Conservation (phyloP, 1,140 invertebrate genomes). For the Glomeris maerens region DNA sequence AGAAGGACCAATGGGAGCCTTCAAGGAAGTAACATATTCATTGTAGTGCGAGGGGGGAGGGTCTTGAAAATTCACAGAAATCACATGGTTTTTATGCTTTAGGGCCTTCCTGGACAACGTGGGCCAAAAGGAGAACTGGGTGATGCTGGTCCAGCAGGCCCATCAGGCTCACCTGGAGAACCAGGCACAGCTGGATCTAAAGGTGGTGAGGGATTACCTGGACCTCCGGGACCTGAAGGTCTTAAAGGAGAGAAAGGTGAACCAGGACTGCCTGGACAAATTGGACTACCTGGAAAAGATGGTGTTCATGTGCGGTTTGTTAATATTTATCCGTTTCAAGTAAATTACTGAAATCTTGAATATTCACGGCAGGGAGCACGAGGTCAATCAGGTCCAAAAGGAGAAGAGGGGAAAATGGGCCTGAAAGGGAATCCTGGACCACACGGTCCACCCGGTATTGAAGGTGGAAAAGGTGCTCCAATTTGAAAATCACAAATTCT, state of each 20-base stretch:
- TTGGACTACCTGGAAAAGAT: slow-evolving; percentile 45
- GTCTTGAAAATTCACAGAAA: too few species aligned
- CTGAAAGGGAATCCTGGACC: slow-evolving; percentile 45
- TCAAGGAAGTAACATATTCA: slow-evolving; percentile 14
- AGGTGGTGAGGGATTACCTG: slow-evolving; percentile 47
- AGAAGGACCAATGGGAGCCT: slow-evolving; percentile 19
- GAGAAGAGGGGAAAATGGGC: slow-evolving; percentile 52
- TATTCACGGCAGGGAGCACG: slow-evolving; percentile 41
- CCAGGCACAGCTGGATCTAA: slow-evolving; percentile 46
- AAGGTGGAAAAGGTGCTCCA: slow-evolving; percentile 49
- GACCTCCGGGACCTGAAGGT: slow-evolving; percentile 47
- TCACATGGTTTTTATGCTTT: too few species aligned
- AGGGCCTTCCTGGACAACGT: slow-evolving; percentile 24
- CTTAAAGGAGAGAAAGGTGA: slow-evolving; percentile 48
- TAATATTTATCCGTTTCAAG: slow-evolving; percentile 8
- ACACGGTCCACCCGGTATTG: slow-evolving; percentile 37
- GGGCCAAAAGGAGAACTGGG: slow-evolving; percentile 46
- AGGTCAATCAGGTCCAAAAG: slow-evolving; percentile 47
- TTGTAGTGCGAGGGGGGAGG: background rate
- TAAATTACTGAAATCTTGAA: slow-evolving; percentile 8
- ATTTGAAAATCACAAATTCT: too few species aligned
- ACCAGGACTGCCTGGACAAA: slow-evolving; percentile 43
- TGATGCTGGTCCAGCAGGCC: slow-evolving; percentile 40
- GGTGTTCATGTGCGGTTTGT: slow-evolving; percentile 43
- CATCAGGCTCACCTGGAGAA: slow-evolving; percentile 45